Base-by-base conservation (phyloP, 1,140 invertebrate species). In the Schlechtendalia chinensis region DNA sequence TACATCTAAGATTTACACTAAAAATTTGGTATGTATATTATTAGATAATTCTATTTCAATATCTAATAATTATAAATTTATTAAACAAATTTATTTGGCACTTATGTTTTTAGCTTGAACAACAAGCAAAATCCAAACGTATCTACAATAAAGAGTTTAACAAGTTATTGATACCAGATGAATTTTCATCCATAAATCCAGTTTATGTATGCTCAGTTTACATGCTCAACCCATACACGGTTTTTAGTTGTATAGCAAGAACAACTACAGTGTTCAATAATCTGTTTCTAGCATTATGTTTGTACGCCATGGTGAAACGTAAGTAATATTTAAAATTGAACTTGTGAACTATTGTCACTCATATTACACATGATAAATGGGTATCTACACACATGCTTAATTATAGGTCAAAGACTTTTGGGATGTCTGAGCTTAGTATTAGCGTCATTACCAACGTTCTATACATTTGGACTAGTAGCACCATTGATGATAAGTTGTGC, bases 261-360 rank as follows among this genome's bases (percentile, higher is more conserved):
- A 97, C 96, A 0, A 97, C 96, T 8, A 95, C 94, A 19, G 92
- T 96, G 14, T 91, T 98, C 82, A 91, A 92, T 80, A 99, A 98
- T 87, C 87, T 97, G 14, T 88, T 94, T 39, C 86, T 94, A 56
- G 90, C 95, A 16, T 82, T 91, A 5, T 89, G 90, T 50, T 86
- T 97, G 27, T 89, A 90, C 82, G 88, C 88, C 32, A 91, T 94
- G 85, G 87, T 92, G 32, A 91, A 90, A 87, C 90, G 91, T 90
- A 83, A 82, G 71, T 83, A 81, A 67, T 53, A 72, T 83, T 77
- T 75, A 29, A 17, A 61, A 39, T 39, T 39, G 32, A 4, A 39
- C 32, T 39, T 4, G 3, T 39, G 32, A 39, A 39, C 32, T 39
- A 39, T 39, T 39, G 32, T 39, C 32, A 8, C 8, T 8, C 8